Evolutionary conservation across 2,113 vertebrate genomes (phyloP), one percentile per base, ranked within the genome.

Genomic region (Saccopteryx leptura): DNA sequence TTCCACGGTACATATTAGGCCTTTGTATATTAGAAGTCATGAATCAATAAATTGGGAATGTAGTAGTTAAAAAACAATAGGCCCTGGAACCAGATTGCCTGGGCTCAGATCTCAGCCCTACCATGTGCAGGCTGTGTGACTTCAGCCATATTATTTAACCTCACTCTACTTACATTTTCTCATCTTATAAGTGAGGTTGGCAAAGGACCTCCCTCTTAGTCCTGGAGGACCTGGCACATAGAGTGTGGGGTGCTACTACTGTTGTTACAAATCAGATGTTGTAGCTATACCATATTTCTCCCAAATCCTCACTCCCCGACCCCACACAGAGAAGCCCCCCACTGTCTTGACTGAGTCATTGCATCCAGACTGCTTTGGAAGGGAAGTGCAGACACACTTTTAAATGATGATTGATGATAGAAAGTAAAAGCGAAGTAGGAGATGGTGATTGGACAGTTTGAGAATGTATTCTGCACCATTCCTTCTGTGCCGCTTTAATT

Each of bases 371-470:
- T 61, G 48, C 31, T 68, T 76, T 81, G 90, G 50, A 82, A 60
- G 46, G 91, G 6, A 85, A 46, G 65, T 66, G 4, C 66, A 84
- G 72, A 85, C 52, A 31, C 66, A 50, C 75, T 96, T 95, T 82
- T 60, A 92, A 94, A 58, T 88, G 33, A 94, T 76, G 65, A 90
- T 72, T 19, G 66, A 56, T 68, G 56, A 68, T 88, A 72, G 52
- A 94, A 95, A 56, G 87, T 46, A 74, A 97, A 96, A 96, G 54
- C 61, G 52, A 78, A 71, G 7, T 9, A 86, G 58, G 31, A 60
- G 71, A 52, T 52, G 63, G 19, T 69, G 26, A 78, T 78, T 82
- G 79, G 54, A 72, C 28, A 23, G 5, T 39, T 78, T 93, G 46
- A 81, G 24, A 87, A 19, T 63, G 50, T 76, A 2, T 75, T 84